A percentile compares a stretch with the other conserved stretches of the same genome.
These are phyloP conservation scores for Parelbella ahira DNA, from an alignment of 2,888 invertebrate species.

Conservation along the genomic window DNA sequence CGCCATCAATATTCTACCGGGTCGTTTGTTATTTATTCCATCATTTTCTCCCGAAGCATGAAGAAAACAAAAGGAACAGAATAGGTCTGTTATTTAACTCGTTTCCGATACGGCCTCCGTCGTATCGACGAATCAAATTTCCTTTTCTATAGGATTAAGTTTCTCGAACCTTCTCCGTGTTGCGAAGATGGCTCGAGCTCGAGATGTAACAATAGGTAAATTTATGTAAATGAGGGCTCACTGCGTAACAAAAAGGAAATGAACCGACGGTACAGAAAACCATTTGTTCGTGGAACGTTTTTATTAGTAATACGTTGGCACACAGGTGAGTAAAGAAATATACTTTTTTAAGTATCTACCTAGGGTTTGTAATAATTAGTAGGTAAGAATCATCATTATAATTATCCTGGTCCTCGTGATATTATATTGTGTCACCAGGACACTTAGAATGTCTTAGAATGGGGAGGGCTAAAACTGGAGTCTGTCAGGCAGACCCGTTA, in stretches of 20 bases:
- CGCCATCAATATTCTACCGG: constrained; percentile 67
- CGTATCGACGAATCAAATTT: constrained; percentile 72
- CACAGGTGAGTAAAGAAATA: constrained; percentile 15
- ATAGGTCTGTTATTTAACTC: constrained; percentile 74
- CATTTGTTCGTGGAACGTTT: constrained; percentile 58
- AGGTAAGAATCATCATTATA: too few species aligned
- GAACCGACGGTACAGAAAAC: constrained; percentile 56
- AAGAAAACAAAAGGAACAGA: constrained; percentile 53
- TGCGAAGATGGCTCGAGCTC: constrained; percentile 51
- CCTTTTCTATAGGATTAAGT: constrained; percentile 50
- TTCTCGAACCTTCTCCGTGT: constrained; percentile 52
- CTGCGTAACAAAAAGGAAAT: constrained; percentile 75
- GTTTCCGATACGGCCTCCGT: constrained; percentile 75
- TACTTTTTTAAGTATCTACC: not conserved
- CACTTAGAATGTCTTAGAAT: too few species aligned
- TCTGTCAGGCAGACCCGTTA: too few species aligned
- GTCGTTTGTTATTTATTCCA: constrained; percentile 61
- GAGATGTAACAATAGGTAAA: constrained; percentile 75
- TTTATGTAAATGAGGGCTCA: constrained; percentile 74
- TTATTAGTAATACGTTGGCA: constrained; percentile 51
- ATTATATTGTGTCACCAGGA: too few species aligned
- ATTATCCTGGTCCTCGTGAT: too few species aligned
- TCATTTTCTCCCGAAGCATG: constrained; percentile 57
- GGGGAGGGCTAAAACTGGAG: too few species aligned
- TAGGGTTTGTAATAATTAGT: too few species aligned